These are phyloP conservation scores for Amazonetta brasiliensis DNA, from an alignment of 2,797 vertebrate species.

Conservation along the genomic window DNA sequence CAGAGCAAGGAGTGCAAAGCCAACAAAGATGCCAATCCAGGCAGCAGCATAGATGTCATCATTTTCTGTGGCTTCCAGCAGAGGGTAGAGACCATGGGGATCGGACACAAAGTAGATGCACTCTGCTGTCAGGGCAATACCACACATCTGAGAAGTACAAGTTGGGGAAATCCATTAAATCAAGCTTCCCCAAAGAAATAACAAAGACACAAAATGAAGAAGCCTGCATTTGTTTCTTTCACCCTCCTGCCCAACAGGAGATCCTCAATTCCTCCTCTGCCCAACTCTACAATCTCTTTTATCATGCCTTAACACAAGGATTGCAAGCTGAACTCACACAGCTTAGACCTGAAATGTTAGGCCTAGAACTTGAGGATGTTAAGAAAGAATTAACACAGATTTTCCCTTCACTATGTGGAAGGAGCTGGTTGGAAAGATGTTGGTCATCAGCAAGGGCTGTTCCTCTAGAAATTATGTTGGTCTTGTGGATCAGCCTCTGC, in stretches of 20 bases:
- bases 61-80: slow-evolving; percentile 79
- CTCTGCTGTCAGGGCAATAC: slow-evolving; percentile 83
- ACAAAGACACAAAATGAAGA: neutral
- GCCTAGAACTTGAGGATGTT: neutral
- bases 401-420: neutral
- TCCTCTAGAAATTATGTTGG: neutral
- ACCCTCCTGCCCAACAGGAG: neutral
- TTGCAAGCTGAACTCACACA: neutral
- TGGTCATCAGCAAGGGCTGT: neutral
- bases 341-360: neutral
- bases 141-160: slow-evolving; percentile 76
- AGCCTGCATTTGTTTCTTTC: neutral
- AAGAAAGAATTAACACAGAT: neutral
- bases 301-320: neutral
- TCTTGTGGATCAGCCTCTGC: neutral
- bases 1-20: slow-evolving; percentile 81
- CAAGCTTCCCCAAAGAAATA: neutral
- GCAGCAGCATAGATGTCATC: slow-evolving; percentile 80
- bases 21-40: slow-evolving; percentile 86
- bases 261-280: neutral
- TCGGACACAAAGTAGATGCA: slow-evolving; percentile 85
- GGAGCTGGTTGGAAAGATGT: neutral
- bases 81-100: slow-evolving; percentile 67
- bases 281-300: neutral
- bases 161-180: neutral